These are phyloP conservation scores for Drosophila niveifrons DNA, from an alignment of 2,888 invertebrate genomes.

Conservation along the genomic window DNA sequence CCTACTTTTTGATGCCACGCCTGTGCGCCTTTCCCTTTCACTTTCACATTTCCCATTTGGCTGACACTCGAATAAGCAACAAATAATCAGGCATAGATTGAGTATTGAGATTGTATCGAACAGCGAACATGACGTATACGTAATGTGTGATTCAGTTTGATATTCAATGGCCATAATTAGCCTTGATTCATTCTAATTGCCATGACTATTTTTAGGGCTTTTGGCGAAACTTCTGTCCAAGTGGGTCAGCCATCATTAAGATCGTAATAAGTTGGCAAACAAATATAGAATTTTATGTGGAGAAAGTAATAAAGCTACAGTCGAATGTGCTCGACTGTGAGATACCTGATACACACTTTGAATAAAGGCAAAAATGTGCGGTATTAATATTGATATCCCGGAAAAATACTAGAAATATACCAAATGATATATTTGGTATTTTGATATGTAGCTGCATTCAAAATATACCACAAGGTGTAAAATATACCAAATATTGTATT, in stretches of 20 bases:
- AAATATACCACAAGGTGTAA: no score
- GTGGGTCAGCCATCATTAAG: conserved; percentile 47
- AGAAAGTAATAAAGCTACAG: conserved; percentile 4
- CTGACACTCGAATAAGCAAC: conserved; percentile 25
- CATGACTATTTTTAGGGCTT: conserved; percentile 24
- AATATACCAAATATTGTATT: no score
- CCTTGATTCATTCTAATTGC: conserved; percentile 49
- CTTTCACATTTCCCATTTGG: not conserved
- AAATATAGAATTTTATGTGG: conserved; percentile 35
- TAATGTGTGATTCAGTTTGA: conserved; percentile 5
- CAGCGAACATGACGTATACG: conserved; percentile 36
- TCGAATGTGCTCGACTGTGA: no score
- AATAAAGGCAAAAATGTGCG: no score
- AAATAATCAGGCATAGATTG: conserved; percentile 39
- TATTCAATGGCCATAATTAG: conserved; percentile 37
- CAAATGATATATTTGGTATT: no score
- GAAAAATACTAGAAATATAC: no score
- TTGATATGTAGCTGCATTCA: no score
- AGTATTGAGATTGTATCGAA: conserved; percentile 13
- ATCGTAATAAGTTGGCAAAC: conserved; percentile 10
- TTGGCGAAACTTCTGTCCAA: conserved; percentile 35
- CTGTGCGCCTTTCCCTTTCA: not conserved
- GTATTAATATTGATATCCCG: no score
- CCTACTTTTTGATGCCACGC: conserved; percentile 63
- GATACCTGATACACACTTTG: no score